phyloP scores from a whole-genome alignment of 2,797 vertebrate genomes.

The Eulemur rubriventer region DNA sequence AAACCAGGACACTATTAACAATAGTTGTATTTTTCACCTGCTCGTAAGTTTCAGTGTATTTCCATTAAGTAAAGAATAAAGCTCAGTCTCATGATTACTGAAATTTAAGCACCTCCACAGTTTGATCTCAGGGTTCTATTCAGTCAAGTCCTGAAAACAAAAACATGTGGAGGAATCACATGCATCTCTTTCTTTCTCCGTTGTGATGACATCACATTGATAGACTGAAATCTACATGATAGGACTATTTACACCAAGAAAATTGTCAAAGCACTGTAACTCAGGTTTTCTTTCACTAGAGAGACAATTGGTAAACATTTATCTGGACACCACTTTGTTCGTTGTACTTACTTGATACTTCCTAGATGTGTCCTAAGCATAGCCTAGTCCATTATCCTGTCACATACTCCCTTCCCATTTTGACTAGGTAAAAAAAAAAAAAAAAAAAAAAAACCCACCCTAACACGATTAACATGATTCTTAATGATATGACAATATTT shows the following conservation, averaged over 20 bases:
- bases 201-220: not conserved
- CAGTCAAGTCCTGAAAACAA: not conserved
- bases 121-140: not conserved
- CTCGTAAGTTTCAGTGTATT: not conserved
- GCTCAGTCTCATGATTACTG: not conserved
- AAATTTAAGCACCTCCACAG: not conserved
- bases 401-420: not conserved
- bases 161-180: not conserved
- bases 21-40: not conserved
- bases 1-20: not conserved
- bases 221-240: not conserved
- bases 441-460: no score
- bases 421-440: not conserved
- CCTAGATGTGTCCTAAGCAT: not conserved
- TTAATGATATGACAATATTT: not conserved
- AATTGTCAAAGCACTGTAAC: not conserved
- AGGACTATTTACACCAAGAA: not conserved
- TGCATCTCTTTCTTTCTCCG: not conserved
- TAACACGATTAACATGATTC: not conserved
- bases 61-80: not conserved
- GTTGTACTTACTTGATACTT: not conserved
- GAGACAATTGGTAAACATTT: not conserved
- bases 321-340: not conserved
- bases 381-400: not conserved
- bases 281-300: not conserved